Base-by-base conservation (phyloP, 1,140 invertebrate species). In the Chrysopa pallens region DNA sequence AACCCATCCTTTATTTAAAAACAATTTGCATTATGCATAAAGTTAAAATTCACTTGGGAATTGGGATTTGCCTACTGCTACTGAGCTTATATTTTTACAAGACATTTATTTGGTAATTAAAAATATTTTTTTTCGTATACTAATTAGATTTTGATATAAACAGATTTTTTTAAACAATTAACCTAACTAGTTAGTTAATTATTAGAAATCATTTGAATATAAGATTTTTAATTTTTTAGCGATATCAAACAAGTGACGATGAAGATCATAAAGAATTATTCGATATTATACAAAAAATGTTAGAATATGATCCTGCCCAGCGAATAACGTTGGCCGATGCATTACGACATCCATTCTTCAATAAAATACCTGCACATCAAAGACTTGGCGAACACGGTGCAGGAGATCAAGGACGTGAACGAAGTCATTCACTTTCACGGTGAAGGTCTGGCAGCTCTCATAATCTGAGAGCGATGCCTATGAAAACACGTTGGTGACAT, bases 281-380 rank as follows among this genome's bases (percentile, higher is more conserved):
- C 64, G 89, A 98, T 57, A 67, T 99, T 46, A 84, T 99, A 48
- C 73, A 80, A 49, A 77, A 79, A 63, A 98, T 99, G 94, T 65
- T 99, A 54, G 90, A 97, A 46, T 99, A 97, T 63, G 91, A 98
- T 55, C 93, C 94, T 15, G 71, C 74, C 9, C 78, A 87, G 53
- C 73, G 95, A 37, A 86, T 98, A 48, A 83, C 82, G 40, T 66
- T 98, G 45, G 73, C 75, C 29, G 91, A 98, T 49, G 86, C 92
- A 6, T 62, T 98, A 46, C 65, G 74, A 27, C 94, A 99, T 70
- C 81, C 86, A 14, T 98, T 96, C 69, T 98, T 98, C 63, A 77
- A 78, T 48, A 80, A 85, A 52, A 70, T 93, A 50, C 78, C 83
- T 12, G 59, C 71, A 9, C 73, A 83, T 48, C 79, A 83, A 48